Percentiles rank a stretch among this genome's conserved stretches.
phyloP scores from a whole-genome alignment of 2,113 vertebrate species.

The Illadopsis cleaveri region DNA sequence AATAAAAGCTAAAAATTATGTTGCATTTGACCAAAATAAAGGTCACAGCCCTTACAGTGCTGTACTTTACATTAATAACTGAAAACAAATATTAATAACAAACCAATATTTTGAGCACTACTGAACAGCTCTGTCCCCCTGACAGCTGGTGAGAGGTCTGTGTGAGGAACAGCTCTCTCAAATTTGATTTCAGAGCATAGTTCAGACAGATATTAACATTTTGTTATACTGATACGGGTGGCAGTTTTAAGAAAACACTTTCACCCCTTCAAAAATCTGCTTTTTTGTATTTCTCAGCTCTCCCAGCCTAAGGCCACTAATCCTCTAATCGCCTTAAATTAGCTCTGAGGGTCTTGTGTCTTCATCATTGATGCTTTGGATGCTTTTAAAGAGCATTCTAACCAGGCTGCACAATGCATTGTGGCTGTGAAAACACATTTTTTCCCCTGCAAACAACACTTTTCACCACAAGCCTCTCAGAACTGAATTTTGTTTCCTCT shows the following conservation, averaged over 20 bases:
- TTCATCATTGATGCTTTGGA: neutral
- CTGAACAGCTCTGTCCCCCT: neutral
- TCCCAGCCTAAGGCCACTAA: neutral
- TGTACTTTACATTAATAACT: too few relatives aligned
- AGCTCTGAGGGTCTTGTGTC: neutral
- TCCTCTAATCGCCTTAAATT: neutral
- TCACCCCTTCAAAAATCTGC: neutral
- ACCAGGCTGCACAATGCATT: neutral
- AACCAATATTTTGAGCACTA: neutral
- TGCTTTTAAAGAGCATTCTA: neutral
- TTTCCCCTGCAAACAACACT: neutral
- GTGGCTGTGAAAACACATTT: neutral
- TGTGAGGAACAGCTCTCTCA: neutral
- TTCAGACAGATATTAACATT: neutral
- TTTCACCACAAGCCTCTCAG: neutral
- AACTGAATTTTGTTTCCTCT: neutral
- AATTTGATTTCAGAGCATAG: neutral
- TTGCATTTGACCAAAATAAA: neutral
- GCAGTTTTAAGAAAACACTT: neutral
- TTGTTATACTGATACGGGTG: neutral
- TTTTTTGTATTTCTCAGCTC: neutral
- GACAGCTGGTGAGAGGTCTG: neutral
- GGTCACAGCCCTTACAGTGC: neutral
- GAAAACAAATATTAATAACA: neutral
- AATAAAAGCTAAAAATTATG: neutral